Conservation (phyloP, 1,140 invertebrate genomes). For the Nasonia giraulti region DNA sequence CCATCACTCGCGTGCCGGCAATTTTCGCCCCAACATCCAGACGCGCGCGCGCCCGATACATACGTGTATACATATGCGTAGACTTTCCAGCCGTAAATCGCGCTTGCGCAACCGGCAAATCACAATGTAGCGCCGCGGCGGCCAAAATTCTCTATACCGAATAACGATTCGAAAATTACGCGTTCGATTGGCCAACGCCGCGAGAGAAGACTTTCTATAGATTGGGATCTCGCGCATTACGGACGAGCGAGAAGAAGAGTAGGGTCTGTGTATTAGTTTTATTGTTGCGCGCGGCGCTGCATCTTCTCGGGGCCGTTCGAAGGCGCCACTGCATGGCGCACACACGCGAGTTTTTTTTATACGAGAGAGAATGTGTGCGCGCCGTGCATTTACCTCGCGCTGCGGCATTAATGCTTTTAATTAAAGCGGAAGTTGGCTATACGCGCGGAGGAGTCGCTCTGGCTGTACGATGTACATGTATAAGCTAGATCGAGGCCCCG, state of each 20-base stretch:
- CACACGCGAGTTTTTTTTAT: too few species aligned
- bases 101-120: not conserved
- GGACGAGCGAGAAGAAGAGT: not conserved
- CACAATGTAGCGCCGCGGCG: not conserved
- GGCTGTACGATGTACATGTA: too few species aligned
- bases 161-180: not conserved
- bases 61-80: not conserved
- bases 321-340: too few species aligned
- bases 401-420: not conserved
- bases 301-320: too few species aligned
- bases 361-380: too few species aligned
- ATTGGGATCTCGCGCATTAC: not conserved
- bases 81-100: not conserved
- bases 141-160: not conserved
- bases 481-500: not conserved
- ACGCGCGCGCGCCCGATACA: not conserved
- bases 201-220: not conserved
- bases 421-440: not conserved
- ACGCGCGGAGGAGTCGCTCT: too few species aligned
- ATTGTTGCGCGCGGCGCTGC: not conserved
- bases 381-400: too few species aligned
- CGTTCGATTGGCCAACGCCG: not conserved
- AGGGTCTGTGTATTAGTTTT: not conserved
- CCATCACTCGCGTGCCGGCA: not conserved
- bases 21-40: not conserved